A percentile compares a stretch with the other conserved stretches of the same genome.
These are phyloP conservation scores for Elysia chlorotica DNA, from an alignment of 1,140 invertebrate species.

Conservation along the genomic window DNA sequence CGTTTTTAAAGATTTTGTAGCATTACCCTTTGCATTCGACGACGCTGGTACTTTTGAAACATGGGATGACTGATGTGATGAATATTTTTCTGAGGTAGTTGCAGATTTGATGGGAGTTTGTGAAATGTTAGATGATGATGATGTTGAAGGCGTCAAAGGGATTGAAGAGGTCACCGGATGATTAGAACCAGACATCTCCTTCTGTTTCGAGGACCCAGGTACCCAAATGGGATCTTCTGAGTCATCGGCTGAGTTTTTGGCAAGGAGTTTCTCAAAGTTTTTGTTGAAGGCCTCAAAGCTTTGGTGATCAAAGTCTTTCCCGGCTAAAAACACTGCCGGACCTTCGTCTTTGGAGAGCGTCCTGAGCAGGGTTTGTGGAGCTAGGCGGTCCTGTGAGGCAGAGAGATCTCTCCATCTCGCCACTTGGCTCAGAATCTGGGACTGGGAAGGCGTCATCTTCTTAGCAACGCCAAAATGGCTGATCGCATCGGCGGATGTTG, in stretches of 20 bases:
- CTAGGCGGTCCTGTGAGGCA: not conserved
- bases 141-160: too few species aligned
- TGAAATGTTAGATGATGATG: too few species aligned
- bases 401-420: not conserved
- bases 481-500: conserved; percentile 22
- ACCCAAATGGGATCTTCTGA: too few species aligned
- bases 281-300: conserved; percentile 24
- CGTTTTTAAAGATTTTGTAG: too few species aligned
- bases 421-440: not conserved
- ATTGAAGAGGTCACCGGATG: too few species aligned
- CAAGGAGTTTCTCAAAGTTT: conserved; percentile 21
- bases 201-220: too few species aligned
- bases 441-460: not conserved
- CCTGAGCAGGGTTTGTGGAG: not conserved
- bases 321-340: not conserved
- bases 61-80: too few species aligned
- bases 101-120: not conserved
- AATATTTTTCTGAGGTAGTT: not conserved
- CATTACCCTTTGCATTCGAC: too few species aligned
- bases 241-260: conserved; percentile 10
- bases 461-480: not conserved
- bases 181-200: too few species aligned
- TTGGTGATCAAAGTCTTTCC: conserved; percentile 4
- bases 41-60: too few species aligned
- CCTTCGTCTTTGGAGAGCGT: not conserved